Conservation (phyloP, 1,140 invertebrate species). For the Dufourea novaeangliae region DNA sequence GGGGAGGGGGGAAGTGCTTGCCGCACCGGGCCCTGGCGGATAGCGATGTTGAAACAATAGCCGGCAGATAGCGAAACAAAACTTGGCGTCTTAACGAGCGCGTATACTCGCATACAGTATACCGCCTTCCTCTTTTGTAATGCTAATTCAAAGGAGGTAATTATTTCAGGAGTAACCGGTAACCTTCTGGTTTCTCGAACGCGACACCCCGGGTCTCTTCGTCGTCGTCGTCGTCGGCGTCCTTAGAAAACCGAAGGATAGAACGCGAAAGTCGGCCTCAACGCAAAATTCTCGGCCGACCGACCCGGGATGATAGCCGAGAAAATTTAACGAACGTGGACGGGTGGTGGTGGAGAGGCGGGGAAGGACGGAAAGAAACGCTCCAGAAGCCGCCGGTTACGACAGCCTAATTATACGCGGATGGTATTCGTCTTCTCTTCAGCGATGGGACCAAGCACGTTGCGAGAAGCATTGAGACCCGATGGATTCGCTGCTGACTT, state of each 20-base stretch:
- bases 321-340: conserved; percentile 1
- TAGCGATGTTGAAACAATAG: conserved; percentile 64
- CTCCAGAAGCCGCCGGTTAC: conserved; percentile 6
- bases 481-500: not conserved
- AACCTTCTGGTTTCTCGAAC: conserved; percentile 50
- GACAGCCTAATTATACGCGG: conserved; percentile 16
- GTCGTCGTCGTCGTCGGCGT: not conserved
- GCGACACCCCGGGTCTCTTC: conserved; percentile 10
- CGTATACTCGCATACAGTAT: conserved; percentile 50
- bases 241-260: conserved; percentile 36
- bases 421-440: conserved; percentile 1
- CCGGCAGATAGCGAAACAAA: conserved; percentile 58
- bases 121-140: conserved; percentile 60
- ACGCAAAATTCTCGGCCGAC: conserved; percentile 1
- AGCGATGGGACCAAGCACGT: not conserved
- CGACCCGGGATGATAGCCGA: not conserved
- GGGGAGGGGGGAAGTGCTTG: too few relatives aligned
- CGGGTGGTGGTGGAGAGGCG: too few relatives aligned
- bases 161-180: conserved; percentile 59
- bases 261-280: conserved; percentile 6
- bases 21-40: conserved; percentile 33
- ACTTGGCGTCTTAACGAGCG: conserved; percentile 60
- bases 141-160: conserved; percentile 63
- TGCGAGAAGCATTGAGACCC: not conserved
- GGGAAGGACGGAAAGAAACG: conserved; percentile 6